Evolutionary conservation across 2,113 vertebrate species (phyloP), one percentile per base, ranked within the genome.

Genomic region (Sula dactylatra): DNA sequence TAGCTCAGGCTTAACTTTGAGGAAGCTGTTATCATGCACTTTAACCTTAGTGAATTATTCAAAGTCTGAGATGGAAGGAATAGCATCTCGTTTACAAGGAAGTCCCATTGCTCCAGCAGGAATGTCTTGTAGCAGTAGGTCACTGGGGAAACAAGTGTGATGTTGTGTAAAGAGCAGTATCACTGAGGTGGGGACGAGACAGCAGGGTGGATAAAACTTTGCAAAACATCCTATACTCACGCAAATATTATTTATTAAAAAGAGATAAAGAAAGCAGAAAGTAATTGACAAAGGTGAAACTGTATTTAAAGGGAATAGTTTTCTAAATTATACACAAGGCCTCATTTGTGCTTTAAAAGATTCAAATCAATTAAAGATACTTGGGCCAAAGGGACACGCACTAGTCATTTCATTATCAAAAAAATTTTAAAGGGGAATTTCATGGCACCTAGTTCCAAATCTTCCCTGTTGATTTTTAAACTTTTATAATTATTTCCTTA

Each of bases 21-120:
- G 34, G 55, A 94, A 88, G 66, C 79, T 88, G 49, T 85, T 90
- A 66, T 10, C 36, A 21, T 10, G 49, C 82, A 61, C 55, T 82
- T 71, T 40, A 70, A 88, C 85, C 91, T 69, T 26, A 84, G 72
- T 85, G 93, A 94, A 95, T 96, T 92, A 91, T 87, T 95, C 81
- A 71, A 90, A 54, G 47, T 31, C 64, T 77, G 81, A n/a, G 54
- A 90, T 5, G 40, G 49, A 92, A 88, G 80, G 62, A 65, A 91
- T 2, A 76, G 45, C 65, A 54, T 54, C 77, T 95, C 66, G 92
- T 94, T 96, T 92, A 94, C 54, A 82, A 93, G 70, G 19, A 64
- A 91, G 49, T 31, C 69, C 29, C 50, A 34, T 0, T 81, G 64
- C 67, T 93, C 64, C 44, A 62, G 74, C 44, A 89, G 55, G 13